Conservation (phyloP, 2,113 vertebrate genomes). For the Rousettus leschenaultii region DNA sequence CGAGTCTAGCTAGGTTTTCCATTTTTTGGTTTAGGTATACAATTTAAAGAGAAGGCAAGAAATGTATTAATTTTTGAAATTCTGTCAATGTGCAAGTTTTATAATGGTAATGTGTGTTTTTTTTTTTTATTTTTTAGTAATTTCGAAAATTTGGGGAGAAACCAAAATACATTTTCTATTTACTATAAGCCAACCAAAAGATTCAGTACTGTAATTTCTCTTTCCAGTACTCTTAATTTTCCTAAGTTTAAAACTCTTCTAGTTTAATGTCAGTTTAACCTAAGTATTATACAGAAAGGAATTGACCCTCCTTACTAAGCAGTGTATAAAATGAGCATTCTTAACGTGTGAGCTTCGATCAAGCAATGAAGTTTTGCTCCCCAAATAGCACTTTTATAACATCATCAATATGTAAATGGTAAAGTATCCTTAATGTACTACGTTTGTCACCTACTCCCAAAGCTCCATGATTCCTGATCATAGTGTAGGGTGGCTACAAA, state of each 20-base stretch:
- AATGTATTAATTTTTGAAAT: constrained; percentile 15
- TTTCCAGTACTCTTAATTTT: neutral
- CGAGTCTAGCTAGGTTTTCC: neutral
- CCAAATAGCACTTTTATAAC: neutral
- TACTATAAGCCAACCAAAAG: neutral
- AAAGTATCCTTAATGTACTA: neutral
- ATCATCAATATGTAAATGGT: neutral
- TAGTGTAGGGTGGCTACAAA: neutral
- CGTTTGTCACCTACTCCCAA: neutral
- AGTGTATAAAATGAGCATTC: neutral
- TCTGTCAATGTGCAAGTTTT: neutral
- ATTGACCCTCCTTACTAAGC: neutral
- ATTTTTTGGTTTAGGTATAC: neutral
- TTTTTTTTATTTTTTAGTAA: neutral
- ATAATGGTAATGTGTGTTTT: neutral
- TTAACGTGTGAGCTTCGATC: neutral
- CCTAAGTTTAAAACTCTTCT: neutral
- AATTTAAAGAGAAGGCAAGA: constrained; percentile 38
- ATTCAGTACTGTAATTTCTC: neutral
- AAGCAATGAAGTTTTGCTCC: neutral
- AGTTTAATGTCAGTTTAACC: neutral
- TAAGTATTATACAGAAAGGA: neutral
- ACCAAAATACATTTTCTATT: neutral
- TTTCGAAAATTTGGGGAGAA: neutral
- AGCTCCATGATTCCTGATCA: neutral